Evolutionary conservation across 2,113 vertebrate genomes (phyloP), one percentile per base, ranked within the genome.

Genomic region (Platichthys flesus): DNA sequence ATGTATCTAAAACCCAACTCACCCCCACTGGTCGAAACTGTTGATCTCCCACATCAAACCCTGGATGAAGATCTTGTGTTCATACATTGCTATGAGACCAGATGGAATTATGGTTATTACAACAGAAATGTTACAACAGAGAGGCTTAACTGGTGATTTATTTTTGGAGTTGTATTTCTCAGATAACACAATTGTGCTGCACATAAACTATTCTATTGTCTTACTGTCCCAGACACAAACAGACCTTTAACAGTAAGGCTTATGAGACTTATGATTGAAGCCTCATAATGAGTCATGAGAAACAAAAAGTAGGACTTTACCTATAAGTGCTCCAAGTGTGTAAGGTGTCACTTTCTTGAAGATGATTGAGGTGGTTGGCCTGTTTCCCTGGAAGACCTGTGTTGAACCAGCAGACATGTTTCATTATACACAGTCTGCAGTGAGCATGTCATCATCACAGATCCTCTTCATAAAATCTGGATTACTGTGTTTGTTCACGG

Each of bases 21-120:
- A 99, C 98, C 98, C 98, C 98, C 98, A 99, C 90, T 99, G 98
- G 90, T 99, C 98, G 37, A 97, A 99, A 85, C 97, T 99, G 95
- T 99, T 99, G 87, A 99, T 97, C 79, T 99, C 97, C 98, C 98
- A 99, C 77, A 99, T 94, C 58, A 97, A 18, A 45, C 98, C 98
- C 94, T 99, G 98, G 73, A 98, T 91, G 85, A 99, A 99, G 94
- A 99, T 99, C 94, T 99, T 99, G 92, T 99, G 98, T 74, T 99
- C 98, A 37, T 99, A 99, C 97, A 99, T 95, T 2, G 97, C 98
- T 99, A 85, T 7, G 58, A 91, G 71, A 75, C 76, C 10, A 45
- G 8, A 76, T n/a, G 74, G 15, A 54, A 71, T 35, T 57, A 87
- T 55, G 1, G 57, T 58, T 31, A 26, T 23, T 37, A 37, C 40